Base-by-base conservation (phyloP, 2,797 vertebrate genomes). In the Tenualosa thibaudeaui region DNA sequence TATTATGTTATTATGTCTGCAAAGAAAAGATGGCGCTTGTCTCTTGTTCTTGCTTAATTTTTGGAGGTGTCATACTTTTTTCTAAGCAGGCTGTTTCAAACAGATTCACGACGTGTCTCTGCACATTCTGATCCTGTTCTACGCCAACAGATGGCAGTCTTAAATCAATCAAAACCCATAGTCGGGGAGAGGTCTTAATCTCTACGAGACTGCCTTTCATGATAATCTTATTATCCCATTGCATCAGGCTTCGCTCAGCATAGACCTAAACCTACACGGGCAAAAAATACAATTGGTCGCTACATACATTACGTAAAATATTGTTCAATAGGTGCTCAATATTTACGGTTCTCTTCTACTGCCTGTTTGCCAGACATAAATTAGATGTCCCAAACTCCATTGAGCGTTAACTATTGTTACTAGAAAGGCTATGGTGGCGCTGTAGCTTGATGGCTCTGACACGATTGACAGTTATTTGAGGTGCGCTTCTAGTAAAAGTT, bases 91-190 rank as follows among this genome's bases (percentile, higher is more conserved):
- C 46, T 49, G 46, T 49, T 49, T 54, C 53, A 54, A 1, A 13
- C 53, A 54, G 17, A 54, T 56, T 22, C 54, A 56, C 2, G 17
- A 19, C 19, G 13, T 13, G n/a, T n/a, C 0, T 1, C 13, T 53
- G 13, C 51, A 22, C 54, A 3, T 56, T 22, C 17, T 56, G 3
- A 24, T 37, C 6, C 65, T 71, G 65, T 71, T 17, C 6, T 46
- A 43, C 71, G 40, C 71, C 71, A 78, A 78, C 40, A 78, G 71
- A 78, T 78, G 71, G 71, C 71, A 78, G 15, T 43, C 68, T 75
- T 75, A 75, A 75, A 75, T 75, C 68, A 75, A 17, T 43, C 31
- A 13, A 65, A 10, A 37, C 37, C 65, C 65, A 43, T 46, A 78
- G 40, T 78, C 37, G 19, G 62, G 12, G 68, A 15, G 31, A 75